Evolutionary conservation across 2,797 vertebrate species (phyloP).

Genomic region (Leucoraja ocellata): DNA sequence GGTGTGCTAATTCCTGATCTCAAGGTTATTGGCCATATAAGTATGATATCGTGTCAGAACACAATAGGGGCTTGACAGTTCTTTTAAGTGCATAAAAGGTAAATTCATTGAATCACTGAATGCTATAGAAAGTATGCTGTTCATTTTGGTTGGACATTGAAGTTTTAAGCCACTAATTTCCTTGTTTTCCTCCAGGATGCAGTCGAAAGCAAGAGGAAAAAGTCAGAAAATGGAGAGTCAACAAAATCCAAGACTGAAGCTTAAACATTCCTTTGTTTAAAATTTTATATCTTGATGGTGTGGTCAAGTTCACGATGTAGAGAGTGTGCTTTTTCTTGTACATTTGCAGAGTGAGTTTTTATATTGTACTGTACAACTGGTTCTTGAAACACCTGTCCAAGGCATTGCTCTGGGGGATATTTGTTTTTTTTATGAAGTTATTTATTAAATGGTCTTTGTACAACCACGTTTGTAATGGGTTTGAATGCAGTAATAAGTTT

Average conservation of each 20-base stretch:
- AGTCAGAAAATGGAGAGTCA: constrained; percentile 68
- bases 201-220: constrained; percentile 74
- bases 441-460: constrained; percentile 74
- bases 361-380: constrained; percentile 66
- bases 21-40: not conserved
- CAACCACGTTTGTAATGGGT: constrained; percentile 48
- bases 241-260: constrained; percentile 71
- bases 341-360: constrained; percentile 59
- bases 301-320: constrained; percentile 67
- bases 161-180: not conserved
- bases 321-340: constrained; percentile 71
- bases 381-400: constrained; percentile 64
- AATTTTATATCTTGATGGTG: constrained; percentile 59
- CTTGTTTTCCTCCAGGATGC: constrained; percentile 55
- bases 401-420: constrained; percentile 46
- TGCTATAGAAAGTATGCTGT: too few relatives aligned
- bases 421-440: constrained; percentile 67
- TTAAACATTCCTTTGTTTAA: constrained; percentile 51
- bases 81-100: too few relatives aligned
- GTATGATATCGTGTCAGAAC: not conserved
- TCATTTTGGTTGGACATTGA: too few relatives aligned
- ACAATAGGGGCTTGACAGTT: too few relatives aligned
- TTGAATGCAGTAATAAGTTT: constrained; percentile 44
- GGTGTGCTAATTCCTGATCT: too few relatives aligned
- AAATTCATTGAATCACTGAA: too few relatives aligned